Conservation (phyloP, 2,888 invertebrate species). For the Thereva nobilitata region DNA sequence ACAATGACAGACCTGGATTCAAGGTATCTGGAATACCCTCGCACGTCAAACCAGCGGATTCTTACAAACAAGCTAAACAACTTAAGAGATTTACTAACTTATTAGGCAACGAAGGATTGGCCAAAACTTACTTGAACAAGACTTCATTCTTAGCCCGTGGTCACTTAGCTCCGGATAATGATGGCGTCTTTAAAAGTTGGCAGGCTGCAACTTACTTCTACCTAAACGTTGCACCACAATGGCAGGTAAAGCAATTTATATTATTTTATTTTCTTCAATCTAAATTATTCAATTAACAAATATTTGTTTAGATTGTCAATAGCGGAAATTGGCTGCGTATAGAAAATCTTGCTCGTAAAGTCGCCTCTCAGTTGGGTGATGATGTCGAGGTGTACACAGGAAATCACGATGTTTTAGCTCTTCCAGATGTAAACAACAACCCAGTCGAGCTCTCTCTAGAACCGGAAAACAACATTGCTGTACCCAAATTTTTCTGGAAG, state of each 20-base stretch:
- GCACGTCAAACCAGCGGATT: no score
- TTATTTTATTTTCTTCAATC: not conserved
- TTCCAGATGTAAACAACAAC: slow-evolving; percentile 47
- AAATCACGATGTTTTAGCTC: slow-evolving; percentile 52
- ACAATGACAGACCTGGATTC: no score
- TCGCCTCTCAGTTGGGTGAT: slow-evolving; percentile 50
- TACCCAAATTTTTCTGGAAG: slow-evolving; percentile 59
- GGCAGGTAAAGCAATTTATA: slow-evolving; percentile 49
- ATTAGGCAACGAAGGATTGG: no score
- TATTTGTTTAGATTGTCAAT: slow-evolving; percentile 50
- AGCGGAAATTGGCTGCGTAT: slow-evolving; percentile 59
- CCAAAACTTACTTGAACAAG: slow-evolving; percentile 47
- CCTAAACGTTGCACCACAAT: slow-evolving; percentile 60
- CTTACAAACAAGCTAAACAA: no score
- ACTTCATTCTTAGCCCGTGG: slow-evolving; percentile 56
- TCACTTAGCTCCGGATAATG: slow-evolving; percentile 60
- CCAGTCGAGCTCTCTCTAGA: slow-evolving; percentile 54
- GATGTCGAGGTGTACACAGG: slow-evolving; percentile 58
- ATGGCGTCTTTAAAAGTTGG: slow-evolving; percentile 57
- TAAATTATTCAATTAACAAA: slow-evolving; percentile 3
- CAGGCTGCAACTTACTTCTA: slow-evolving; percentile 60
- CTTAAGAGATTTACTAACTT: no score
- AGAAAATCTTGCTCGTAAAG: slow-evolving; percentile 54
- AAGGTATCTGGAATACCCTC: no score
- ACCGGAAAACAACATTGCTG: slow-evolving; percentile 51